A percentile compares a stretch with the other conserved stretches of the same genome.
Conservation (phyloP, 2,888 invertebrate species). For the Ochropleura plecta region DNA sequence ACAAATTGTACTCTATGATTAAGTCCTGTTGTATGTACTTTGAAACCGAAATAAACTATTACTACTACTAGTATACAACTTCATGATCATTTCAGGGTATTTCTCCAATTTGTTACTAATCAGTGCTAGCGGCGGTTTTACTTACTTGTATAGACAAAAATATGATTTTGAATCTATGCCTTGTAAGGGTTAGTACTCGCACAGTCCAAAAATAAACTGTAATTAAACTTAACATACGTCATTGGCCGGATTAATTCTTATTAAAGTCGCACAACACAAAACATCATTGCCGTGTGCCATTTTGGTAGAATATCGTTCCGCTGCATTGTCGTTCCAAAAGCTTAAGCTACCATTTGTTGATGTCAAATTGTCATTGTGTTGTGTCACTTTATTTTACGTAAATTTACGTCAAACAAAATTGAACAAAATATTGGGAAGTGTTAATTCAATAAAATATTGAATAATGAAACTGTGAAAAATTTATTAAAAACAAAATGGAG, state of each 20-base stretch:
- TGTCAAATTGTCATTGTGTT: slow-evolving; percentile 45
- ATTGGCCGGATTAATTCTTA: too few species aligned
- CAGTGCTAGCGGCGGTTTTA: neutral
- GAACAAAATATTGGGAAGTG: slow-evolving; percentile 62
- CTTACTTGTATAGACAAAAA: neutral
- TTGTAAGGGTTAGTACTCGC: too few species aligned
- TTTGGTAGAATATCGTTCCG: slow-evolving; percentile 36
- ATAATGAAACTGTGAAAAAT: slow-evolving; percentile 73
- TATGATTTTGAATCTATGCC: too few species aligned
- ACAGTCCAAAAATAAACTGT: too few species aligned
- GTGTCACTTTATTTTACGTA: slow-evolving; percentile 59
- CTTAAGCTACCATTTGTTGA: slow-evolving; percentile 24
- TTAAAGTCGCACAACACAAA: too few species aligned
- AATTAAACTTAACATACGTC: too few species aligned
- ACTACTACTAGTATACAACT: too few species aligned
- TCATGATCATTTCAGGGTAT: too few species aligned
- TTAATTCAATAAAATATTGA: slow-evolving; percentile 45
- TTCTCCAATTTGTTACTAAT: neutral
- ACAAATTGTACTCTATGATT: too few species aligned
- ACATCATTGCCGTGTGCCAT: neutral
- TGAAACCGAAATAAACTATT: too few species aligned
- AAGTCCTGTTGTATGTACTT: too few species aligned
- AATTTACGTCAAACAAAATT: slow-evolving; percentile 67
- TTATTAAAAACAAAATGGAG: slow-evolving; percentile 74
- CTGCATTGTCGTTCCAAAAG: slow-evolving; percentile 6